A percentile compares a stretch with the other conserved stretches of the same genome.
These are phyloP conservation scores for Nasonia longicornis DNA, from an alignment of 1,140 invertebrate species.

Conservation along the genomic window DNA sequence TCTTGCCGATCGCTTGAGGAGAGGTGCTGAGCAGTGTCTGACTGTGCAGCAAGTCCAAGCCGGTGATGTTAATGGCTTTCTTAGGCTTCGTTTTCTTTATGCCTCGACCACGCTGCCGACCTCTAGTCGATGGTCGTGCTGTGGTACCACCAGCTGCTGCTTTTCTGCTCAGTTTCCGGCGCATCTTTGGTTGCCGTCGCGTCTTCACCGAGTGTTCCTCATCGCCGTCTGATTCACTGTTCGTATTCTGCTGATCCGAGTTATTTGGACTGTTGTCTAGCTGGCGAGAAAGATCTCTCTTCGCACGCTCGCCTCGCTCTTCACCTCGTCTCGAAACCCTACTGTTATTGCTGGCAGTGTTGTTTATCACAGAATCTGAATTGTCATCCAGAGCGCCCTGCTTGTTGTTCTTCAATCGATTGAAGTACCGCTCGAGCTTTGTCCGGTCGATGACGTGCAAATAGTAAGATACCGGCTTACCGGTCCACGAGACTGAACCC, in stretches of 20 bases:
- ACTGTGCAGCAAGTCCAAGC: constrained; percentile 89
- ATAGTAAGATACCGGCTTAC: constrained; percentile 97
- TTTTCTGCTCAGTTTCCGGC: constrained; percentile 67
- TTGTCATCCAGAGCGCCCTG: constrained; percentile 74
- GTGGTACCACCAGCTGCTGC: constrained; percentile 57
- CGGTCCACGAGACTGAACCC: constrained; percentile 98
- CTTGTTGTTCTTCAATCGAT: constrained; percentile 89
- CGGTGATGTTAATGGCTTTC: constrained; percentile 80
- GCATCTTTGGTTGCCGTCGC: constrained; percentile 63
- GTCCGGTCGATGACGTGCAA: constrained; percentile 96
- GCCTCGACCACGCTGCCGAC: constrained; percentile 66
- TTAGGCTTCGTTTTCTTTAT: constrained; percentile 73
- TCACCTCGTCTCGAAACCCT: constrained; percentile 55
- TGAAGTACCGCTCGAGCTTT: constrained; percentile 96
- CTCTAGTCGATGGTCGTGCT: constrained; percentile 57
- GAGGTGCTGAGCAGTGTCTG: constrained; percentile 90
- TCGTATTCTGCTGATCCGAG: constrained; percentile 60
- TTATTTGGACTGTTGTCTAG: constrained; percentile 62
- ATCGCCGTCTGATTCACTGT: constrained; percentile 63
- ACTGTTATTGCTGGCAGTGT: constrained; percentile 67
- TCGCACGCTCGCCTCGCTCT: constrained; percentile 60
- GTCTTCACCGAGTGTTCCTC: constrained; percentile 56
- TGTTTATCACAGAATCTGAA: constrained; percentile 68
- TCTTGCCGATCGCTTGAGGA: constrained; percentile 76
- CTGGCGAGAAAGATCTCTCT: constrained; percentile 65